Conservation (phyloP, 1,140 invertebrate genomes). For the Drosophila elegans region DNA sequence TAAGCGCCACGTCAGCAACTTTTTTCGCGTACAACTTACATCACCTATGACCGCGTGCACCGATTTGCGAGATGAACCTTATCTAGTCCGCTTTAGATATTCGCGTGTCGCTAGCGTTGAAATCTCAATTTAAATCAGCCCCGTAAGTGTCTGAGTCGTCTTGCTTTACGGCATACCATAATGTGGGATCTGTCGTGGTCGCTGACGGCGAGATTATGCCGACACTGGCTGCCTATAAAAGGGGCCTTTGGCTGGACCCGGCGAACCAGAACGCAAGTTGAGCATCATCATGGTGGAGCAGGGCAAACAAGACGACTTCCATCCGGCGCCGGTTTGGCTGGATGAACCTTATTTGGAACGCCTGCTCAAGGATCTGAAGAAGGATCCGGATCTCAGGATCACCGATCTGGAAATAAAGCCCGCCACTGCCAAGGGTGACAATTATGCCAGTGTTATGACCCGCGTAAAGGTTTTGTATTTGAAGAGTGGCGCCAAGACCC, state of each 20-base stretch:
- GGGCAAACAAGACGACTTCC: slow-evolving; percentile 42
- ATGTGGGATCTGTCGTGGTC: slow-evolving; percentile 3
- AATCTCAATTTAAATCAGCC: background rate
- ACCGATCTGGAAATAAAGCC: slow-evolving; percentile 64
- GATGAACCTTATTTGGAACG: slow-evolving; percentile 64
- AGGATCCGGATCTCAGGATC: slow-evolving; percentile 56
- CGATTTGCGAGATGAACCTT: background rate
- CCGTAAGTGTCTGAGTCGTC: slow-evolving; percentile 37
- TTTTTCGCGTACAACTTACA: slow-evolving; percentile 46
- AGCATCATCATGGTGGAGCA: slow-evolving; percentile 51
- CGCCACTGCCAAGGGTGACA: slow-evolving; percentile 79
- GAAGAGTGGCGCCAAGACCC: slow-evolving; percentile 19
- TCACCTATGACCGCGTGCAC: slow-evolving; percentile 7
- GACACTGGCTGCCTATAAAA: slow-evolving; percentile 46
- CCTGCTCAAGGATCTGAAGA: slow-evolving; percentile 49
- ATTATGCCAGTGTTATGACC: slow-evolving; percentile 82
- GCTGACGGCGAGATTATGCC: slow-evolving; percentile 6
- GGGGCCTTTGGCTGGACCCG: background rate
- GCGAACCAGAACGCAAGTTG: slow-evolving; percentile 17
- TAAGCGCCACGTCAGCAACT: slow-evolving; percentile 25
- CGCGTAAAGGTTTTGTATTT: slow-evolving; percentile 58
- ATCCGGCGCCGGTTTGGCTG: slow-evolving; percentile 69
- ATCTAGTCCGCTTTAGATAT: slow-evolving; percentile 32
- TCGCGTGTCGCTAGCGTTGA: slow-evolving; percentile 2
- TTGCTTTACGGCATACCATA: slow-evolving; percentile 46